Base-by-base conservation (phyloP, 2,113 vertebrate genomes). In the Procavia capensis region DNA sequence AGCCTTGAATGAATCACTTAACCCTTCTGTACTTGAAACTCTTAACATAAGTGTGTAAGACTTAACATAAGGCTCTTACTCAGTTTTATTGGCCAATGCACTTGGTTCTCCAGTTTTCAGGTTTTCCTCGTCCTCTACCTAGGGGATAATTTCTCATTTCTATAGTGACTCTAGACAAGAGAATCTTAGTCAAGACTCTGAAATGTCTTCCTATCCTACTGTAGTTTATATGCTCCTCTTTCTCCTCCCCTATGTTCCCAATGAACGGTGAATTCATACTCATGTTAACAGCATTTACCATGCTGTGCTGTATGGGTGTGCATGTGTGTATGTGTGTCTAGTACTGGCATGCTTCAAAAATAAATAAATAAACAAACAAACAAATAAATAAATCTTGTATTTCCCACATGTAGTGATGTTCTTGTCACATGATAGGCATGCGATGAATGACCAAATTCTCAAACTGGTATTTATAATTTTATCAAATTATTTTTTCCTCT, bases 391-490 rank as follows among this genome's bases (percentile, higher is more conserved):
- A 61, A 88, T 76, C 24, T 83, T 68, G 63, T 61, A 45, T 29
- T 66, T 9, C n/a, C 14, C 36, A 50, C 0, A 54, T 54, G 50
- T 14, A 41, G 25, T 76, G 43, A 3, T 74, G 5, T 80, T 92
- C 9, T 93, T 72, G 74, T 39, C 31, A 82, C 2, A 36, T 50
- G 66, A 16, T 1, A 76, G 63, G 6, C 39, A 68, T 45, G 4
- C 8, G 61, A 70, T 4, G 31, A 95, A 39, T 88, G 34, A 92
- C 47, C 27, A 96, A 92, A 79, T 45, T 61, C 17, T 85, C 74
- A 91, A 70, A 68, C 43, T 90, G 45, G 27, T 22, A 6, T 74
- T 92, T 24, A 50, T 74, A 34, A 84, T 82, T 93, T 94, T 70
- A 83, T 79, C 24, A 94, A 41, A 63, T 29, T 59, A 20, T 24